These are phyloP conservation scores for Silurus lanzhouensis DNA, from an alignment of 2,797 vertebrate species.

Conservation along the genomic window DNA sequence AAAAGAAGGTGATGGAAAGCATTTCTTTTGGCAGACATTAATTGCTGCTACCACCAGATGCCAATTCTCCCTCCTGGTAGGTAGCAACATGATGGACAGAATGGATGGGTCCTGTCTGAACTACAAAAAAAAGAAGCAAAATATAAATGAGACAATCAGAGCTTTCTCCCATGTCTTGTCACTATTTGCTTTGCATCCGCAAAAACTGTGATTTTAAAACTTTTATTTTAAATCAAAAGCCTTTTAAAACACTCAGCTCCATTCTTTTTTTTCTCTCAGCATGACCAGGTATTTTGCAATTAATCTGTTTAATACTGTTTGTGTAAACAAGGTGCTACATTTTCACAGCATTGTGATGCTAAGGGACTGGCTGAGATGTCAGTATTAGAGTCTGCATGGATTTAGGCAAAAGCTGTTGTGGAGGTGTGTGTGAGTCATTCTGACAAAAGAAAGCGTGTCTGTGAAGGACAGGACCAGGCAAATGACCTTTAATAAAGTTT, in stretches of 20 bases:
- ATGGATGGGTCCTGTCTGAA: constrained; percentile 62
- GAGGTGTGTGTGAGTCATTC: constrained; percentile 50
- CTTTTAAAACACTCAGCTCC: constrained; percentile 2
- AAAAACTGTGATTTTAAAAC: background rate
- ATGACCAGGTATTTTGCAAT: constrained; percentile 46
- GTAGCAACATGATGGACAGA: constrained; percentile 60
- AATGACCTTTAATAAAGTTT: constrained; percentile 34
- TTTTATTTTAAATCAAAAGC: constrained; percentile 25
- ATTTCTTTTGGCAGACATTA: constrained; percentile 65
- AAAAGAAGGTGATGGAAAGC: constrained; percentile 70
- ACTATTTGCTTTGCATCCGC: constrained; percentile 6
- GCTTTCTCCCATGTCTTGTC: constrained; percentile 6
- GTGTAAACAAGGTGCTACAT: constrained; percentile 50
- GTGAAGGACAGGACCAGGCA: constrained; percentile 36
- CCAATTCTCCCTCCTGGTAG: constrained; percentile 61
- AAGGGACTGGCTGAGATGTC: constrained; percentile 45
- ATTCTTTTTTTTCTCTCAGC: constrained; percentile 10
- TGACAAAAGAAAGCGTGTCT: constrained; percentile 29
- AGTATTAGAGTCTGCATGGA: constrained; percentile 30
- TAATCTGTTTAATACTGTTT: constrained; percentile 52
- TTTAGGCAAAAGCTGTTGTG: constrained; percentile 42
- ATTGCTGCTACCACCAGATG: constrained; percentile 70
- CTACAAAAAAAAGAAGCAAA: constrained; percentile 40
- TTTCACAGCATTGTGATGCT: constrained; percentile 47
- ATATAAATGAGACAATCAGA: constrained; percentile 42